Base-by-base conservation (phyloP, 2,888 invertebrate species). In the Deilephila porcellus region DNA sequence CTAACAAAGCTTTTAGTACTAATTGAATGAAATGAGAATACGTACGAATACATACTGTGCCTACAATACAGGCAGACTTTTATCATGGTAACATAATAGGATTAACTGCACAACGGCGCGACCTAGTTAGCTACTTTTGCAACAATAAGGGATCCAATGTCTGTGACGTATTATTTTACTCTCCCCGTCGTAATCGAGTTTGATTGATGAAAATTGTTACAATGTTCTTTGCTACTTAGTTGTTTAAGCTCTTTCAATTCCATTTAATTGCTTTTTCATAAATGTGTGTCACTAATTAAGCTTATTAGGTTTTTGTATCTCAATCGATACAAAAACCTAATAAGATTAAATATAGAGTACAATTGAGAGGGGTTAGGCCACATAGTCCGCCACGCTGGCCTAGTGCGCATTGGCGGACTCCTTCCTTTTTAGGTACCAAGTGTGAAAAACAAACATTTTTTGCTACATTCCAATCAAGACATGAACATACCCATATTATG, bases 41-140 rank as follows among this genome's bases (percentile, higher is more conserved):
- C 20, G 4, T 8, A 52, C 11, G 45, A 64, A 1, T 8, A 67
- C 17, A 52, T 67, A 45, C 52, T 20, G 19, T 56, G n/a, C 5
- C n/a, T 11, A 56, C 25, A 67, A 67, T 45, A 37, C 45, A 64
- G 45, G 14, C 14, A 52, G 67, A 25, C 67, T 67, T 25, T 63
- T 63, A 63, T 34, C 34, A 67, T 67, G 20, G 64, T 25, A 67
- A 67, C 52, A 8, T 67, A 67, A 67, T 14, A 67, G 67, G 64
- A 64, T 64, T 52, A 67, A 17, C 45, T 67, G 52, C 52, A 67
- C 64, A 64, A 20, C 20, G 56, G 37, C 62, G 62, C 62, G 62
- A 34, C 34, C 62, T 32, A 34, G 34, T 63, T 63, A n/a, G 56
- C 56, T n/a, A 56, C 56, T 32, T 34, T 19, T 19, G 45, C 45